Evolutionary conservation across 2,888 invertebrate species (phyloP).

Genomic region (Molanna angustata): DNA sequence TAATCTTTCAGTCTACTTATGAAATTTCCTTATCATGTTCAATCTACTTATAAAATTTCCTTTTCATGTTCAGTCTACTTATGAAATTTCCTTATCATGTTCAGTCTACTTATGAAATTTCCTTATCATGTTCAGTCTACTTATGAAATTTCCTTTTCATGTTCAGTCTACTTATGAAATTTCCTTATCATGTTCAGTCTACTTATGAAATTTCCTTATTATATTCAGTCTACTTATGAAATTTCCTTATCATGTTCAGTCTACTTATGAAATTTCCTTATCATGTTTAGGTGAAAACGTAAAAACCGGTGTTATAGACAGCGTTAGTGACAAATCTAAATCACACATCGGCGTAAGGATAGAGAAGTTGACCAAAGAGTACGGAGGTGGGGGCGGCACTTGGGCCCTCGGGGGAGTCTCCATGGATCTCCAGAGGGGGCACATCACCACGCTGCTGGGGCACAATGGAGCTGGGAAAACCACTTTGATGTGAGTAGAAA

Average conservation of each 20-base stretch:
- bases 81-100: no score
- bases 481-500: constrained; percentile 79
- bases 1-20: no score
- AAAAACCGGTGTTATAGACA: constrained; percentile 35
- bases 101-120: no score
- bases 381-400: constrained; percentile 38
- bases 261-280: not conserved
- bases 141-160: no score
- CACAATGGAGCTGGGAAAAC: constrained; percentile 93
- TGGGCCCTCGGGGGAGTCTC: constrained; percentile 67
- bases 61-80: no score
- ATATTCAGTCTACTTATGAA: not conserved
- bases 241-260: not conserved
- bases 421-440: constrained; percentile 76
- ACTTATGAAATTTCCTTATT: not conserved
- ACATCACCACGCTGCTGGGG: constrained; percentile 83
- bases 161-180: no score
- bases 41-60: no score
- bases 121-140: no score
- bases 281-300: constrained; percentile 9
- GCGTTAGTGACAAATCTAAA: constrained; percentile 36
- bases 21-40: no score
- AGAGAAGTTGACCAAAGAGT: constrained; percentile 67
- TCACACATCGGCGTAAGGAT: constrained; percentile 57
- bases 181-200: not conserved